Conservation (phyloP, 2,888 invertebrate genomes). For the Ophioninae sp. region DNA sequence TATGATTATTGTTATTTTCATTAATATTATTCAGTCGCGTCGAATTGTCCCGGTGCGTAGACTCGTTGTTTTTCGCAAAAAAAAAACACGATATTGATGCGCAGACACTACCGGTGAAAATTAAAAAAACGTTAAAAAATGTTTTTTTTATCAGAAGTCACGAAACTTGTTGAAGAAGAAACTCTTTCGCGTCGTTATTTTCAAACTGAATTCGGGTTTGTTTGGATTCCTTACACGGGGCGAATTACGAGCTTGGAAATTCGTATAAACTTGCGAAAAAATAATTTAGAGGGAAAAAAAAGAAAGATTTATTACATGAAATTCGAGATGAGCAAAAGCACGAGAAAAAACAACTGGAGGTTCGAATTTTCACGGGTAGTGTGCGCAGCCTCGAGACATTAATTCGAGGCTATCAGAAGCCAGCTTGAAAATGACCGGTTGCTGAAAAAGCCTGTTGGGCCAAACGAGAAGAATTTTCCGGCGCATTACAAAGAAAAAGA, state of each 20-base stretch:
- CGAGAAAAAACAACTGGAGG: no score
- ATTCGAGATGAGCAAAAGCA: no score
- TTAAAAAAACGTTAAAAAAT: not conserved
- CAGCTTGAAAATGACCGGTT: not conserved
- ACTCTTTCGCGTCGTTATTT: no score
- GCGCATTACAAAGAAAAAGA: not conserved
- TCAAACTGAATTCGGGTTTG: no score
- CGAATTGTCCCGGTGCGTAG: slow-evolving; percentile 6
- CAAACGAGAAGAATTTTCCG: not conserved
- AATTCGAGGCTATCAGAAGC: not conserved
- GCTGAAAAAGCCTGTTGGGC: not conserved
- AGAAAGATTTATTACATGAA: no score
- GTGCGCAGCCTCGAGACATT: not conserved
- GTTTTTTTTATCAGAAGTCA: not conserved
- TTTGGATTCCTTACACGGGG: no score
- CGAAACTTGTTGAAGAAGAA: not conserved
- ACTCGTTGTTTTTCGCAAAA: slow-evolving; percentile 11
- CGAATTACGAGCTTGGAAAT: no score
- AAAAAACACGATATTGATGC: not conserved
- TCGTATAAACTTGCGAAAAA: no score
- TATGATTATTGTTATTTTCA: not conserved
- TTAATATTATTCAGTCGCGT: slow-evolving; percentile 29
- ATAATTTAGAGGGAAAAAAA: no score
- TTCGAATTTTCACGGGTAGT: not conserved
- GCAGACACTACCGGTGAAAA: not conserved